Evolutionary conservation across 2,797 vertebrate species (phyloP), one percentile per base, ranked within the genome.

Genomic region (Chelonia mydas): DNA sequence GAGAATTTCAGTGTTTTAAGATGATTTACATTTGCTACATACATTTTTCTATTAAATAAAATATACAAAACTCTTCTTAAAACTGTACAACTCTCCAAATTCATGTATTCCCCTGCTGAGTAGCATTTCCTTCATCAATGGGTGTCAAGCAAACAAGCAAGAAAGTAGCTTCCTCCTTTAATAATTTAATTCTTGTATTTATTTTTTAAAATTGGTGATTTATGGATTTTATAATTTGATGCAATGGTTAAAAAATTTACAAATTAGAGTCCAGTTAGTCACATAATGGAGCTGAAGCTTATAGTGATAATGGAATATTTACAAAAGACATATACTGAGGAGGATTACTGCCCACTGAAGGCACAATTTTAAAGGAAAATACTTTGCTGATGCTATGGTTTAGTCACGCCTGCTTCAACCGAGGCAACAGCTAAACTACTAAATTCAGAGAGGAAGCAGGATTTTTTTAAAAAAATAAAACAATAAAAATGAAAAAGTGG

Each of bases 101-200:
- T 27, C 72, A 76, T 47, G n/a, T 76, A 76, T 47, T 47, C 41
- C 11, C 68, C 25, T 47, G 45, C 54, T 65, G 28, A 91, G 53
- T 0, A 80, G 47, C 1, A 79, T 81, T 76, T 92, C 41, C 84
- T 74, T 77, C 41, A 47, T 54, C 47, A 61, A 72, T 19, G 81
- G 11, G 51, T 0, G 0, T 8, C 41, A n/a, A 51, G 31, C 33
- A 82, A n/a, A 72, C 11, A 81, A n/a, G 6, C 19, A 79, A 45
- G 17, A 82, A 1, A 72, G 72, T 7, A 51, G 59, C 15, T 49
- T 15, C 77, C 80, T 68, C 57, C 5, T 49, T 76, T 25, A 59
- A 28, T 12, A 47, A 61, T 27, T 41, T 27, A 19, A 41, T 41
- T 72, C n/a, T 49, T 17, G 15, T 13, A 80, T n/a, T 33, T 17